A percentile compares a stretch with the other conserved stretches of the same genome.
Evolutionary conservation across 2,113 vertebrate species (phyloP).

Genomic region (Solea solea): DNA sequence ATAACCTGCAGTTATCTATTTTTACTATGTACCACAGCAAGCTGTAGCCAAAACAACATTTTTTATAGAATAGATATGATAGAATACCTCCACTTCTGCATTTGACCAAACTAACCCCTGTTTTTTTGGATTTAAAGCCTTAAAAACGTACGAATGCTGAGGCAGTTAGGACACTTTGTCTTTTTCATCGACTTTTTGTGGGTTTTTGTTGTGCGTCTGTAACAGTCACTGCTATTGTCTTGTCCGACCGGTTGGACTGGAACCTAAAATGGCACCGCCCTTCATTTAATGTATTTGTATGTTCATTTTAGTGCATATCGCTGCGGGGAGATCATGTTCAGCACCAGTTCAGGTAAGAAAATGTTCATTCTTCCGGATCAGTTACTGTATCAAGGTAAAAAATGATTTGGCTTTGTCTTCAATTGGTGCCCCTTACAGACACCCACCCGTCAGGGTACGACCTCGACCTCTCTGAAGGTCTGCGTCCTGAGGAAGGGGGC

Average conservation of each 20-base stretch:
- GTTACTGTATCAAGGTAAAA: too few relatives aligned
- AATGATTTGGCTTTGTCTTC: background rate
- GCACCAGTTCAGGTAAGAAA: constrained; percentile 9
- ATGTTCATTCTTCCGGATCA: background rate
- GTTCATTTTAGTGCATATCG: background rate
- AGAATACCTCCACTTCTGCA: too few relatives aligned
- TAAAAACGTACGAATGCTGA: too few relatives aligned
- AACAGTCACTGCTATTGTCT: background rate
- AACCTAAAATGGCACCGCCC: background rate
- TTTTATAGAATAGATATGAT: too few relatives aligned
- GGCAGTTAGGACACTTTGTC: background rate
- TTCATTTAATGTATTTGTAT: background rate
- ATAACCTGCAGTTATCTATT: too few relatives aligned
- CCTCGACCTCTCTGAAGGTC: background rate
- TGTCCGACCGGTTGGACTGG: constrained; percentile 19
- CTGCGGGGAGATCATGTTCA: constrained; percentile 21
- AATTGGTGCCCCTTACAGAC: background rate
- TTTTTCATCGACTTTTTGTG: background rate
- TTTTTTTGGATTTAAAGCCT: too few relatives aligned
- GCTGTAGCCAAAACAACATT: too few relatives aligned
- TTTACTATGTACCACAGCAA: too few relatives aligned
- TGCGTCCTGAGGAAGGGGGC: background rate
- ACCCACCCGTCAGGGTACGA: constrained; percentile 4
- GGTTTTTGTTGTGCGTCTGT: background rate
- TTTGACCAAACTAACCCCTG: too few relatives aligned